phyloP scores from a whole-genome alignment of 2,797 vertebrate genomes.

The Lacerta bilineata region DNA sequence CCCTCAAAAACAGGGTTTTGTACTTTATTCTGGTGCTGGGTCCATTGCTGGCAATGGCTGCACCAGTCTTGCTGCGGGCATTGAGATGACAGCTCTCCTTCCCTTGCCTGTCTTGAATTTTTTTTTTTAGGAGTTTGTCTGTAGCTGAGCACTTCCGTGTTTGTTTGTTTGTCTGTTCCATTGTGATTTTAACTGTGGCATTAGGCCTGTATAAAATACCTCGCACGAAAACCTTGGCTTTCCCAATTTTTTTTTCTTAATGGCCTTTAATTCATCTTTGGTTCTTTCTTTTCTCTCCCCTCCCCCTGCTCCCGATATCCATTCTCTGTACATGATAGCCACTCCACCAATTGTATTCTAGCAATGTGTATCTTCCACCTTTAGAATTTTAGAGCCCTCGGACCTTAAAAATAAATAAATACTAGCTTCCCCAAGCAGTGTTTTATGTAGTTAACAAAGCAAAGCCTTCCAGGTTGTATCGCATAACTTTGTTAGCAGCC shows the following conservation, averaged over 20 bases:
- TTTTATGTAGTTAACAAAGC: slow-evolving; percentile 19
- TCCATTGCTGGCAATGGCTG: slow-evolving; percentile 81
- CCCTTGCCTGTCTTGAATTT: slow-evolving; percentile 62
- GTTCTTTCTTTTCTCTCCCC: slow-evolving; percentile 37
- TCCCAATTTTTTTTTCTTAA: slow-evolving; percentile 44
- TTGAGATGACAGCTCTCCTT: slow-evolving; percentile 67
- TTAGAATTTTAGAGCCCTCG: slow-evolving; percentile 52
- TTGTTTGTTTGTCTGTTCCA: slow-evolving; percentile 51
- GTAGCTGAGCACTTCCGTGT: slow-evolving; percentile 74
- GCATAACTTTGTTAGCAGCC: background rate
- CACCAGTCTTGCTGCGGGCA: slow-evolving; percentile 79
- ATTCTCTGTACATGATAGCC: slow-evolving; percentile 57
- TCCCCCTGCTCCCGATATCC: background rate
- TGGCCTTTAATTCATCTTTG: slow-evolving; percentile 66
- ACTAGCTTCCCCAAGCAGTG: slow-evolving; percentile 60
- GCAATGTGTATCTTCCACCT: slow-evolving; percentile 55
- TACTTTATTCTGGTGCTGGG: slow-evolving; percentile 60
- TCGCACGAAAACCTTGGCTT: slow-evolving; percentile 65
- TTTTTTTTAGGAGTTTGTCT: slow-evolving; percentile 48
- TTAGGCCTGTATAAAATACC: slow-evolving; percentile 76
- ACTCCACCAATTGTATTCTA: slow-evolving; percentile 60
- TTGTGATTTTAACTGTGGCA: slow-evolving; percentile 52
- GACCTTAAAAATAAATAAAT: slow-evolving; percentile 45
- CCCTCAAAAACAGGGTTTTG: slow-evolving; percentile 34
- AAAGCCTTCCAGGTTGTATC: background rate